These are phyloP conservation scores for Mimachlamys varia DNA, from an alignment of 2,888 invertebrate genomes.

Conservation along the genomic window DNA sequence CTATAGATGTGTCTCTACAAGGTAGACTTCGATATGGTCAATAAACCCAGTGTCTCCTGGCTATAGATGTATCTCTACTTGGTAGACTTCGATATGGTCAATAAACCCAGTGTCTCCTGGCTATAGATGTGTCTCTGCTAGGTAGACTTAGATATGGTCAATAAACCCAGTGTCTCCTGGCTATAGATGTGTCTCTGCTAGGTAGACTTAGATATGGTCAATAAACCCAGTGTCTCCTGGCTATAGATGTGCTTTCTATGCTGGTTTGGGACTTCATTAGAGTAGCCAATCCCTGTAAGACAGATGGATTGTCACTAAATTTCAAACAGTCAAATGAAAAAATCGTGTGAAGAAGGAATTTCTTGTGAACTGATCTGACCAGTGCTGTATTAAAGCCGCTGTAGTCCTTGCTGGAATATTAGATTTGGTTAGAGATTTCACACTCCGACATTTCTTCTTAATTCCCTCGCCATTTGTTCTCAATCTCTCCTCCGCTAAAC, in stretches of 20 bases:
- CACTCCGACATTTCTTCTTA: background rate
- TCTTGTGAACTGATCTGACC: background rate
- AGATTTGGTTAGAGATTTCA: background rate
- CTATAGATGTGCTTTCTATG: background rate
- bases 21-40: no score
- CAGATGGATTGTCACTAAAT: conserved; percentile 1
- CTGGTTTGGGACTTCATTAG: background rate
- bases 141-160: background rate
- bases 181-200: background rate
- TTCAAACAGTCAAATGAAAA: conserved; percentile 2
- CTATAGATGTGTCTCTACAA: no score
- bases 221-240: no score
- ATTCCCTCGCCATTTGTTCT: background rate
- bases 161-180: no score
- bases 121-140: background rate
- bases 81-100: background rate
- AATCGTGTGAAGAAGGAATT: background rate
- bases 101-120: no score
- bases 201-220: background rate
- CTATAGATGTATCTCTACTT: no score
- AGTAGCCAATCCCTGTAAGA: background rate
- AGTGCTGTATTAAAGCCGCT: background rate
- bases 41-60: no score
- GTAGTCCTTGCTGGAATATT: background rate
- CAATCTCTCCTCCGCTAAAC: background rate